Base-by-base conservation (phyloP, 2,888 invertebrate species). In the Piscicola geometra region DNA sequence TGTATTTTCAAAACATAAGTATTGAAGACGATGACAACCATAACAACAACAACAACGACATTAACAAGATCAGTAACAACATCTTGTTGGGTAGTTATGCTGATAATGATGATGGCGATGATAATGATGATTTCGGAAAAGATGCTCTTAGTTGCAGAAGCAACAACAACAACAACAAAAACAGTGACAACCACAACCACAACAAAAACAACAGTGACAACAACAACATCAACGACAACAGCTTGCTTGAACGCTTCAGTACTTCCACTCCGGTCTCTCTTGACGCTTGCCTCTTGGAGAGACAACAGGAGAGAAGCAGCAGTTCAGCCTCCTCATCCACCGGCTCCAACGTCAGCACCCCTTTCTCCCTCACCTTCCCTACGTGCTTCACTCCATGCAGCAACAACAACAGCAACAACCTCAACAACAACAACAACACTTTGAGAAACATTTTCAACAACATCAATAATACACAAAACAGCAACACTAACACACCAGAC, bases 311-410 rank as follows among this genome's bases (percentile, higher is more conserved):
- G 5, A 21, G 9, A n/a, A 64, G 28, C n/a, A 64, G 28, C 5
- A 5, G 28, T 64, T 64, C n/a, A 9, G 32, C 41, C 66, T 5
- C 36, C 76, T n/a, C 71, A 60, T 35, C 35, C 75, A 28, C 33
- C 68, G 28, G 30, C 32, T n/a, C 47, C 52, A 18, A 71, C 74
- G 47, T 83, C 9, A 84, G 84, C 78, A 84, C 84, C 1, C 84
- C 85, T 0, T 79, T 83, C 5, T 83, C 84, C 25, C 84, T 84
- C 0, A 80, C 80, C 56, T 50, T 1, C 50, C 15, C 52, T 50
- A 18, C 52, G 52, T 15, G n/a, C 52, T n/a, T n/a, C 52, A 18
- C 52, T n/a, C n/a, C 52, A 21, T 5, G 28, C 64, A 30, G 64
- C 64, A 64, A 64, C 64, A n/a, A 64, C 64, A 64, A 12, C 21